Base-by-base conservation (phyloP, 1,140 invertebrate genomes). In the Cydia pomonella region DNA sequence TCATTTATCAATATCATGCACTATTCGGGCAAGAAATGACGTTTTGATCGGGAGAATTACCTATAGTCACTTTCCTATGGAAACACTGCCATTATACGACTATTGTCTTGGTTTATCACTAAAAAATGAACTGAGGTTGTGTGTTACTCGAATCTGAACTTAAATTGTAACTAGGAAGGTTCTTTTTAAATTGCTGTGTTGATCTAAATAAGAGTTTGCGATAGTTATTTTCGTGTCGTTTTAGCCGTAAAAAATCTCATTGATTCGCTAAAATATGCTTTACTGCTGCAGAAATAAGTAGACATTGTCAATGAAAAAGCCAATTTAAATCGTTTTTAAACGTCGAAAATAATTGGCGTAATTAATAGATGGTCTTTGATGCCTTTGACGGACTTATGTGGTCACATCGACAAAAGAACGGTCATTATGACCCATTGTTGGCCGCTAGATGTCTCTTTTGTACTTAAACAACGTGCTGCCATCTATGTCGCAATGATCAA, bases 1-100 rank as follows among this genome's bases (percentile, higher is more conserved):
- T 84, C 89, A 89, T 91, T 91, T 85, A 91, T 91, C 88, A 89
- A 77, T 82, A 82, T 83, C 81, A 81, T 82, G 78, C 75, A 77
- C 76, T 81, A 80, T 81, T 78, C 76, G 79, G 75, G 72, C 78
- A 76, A 81, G 84, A 84, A 80, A 80, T 83, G 81, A 75, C 66
- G 71, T 82, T 80, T 80, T 79, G 29, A 63, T 44, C 62, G 62
- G 71, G 16, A 75, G 47, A 78, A 78, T 59, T 76, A 79, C 73
- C 77, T 74, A 75, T 81, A 73, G 18, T 79, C 69, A 76, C 64
- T 73, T 64, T 59, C 38, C 73, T 79, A 69, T 76, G 78, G 78
- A 66, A 80, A 82, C 80, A 84, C 78, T 79, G 74, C 23, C 9
- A 69, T 73, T 78, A 64, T 75, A 72, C 59, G 23, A 73, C 66